Conservation (phyloP, 2,888 invertebrate genomes). For the Chymomyza caudatula region DNA sequence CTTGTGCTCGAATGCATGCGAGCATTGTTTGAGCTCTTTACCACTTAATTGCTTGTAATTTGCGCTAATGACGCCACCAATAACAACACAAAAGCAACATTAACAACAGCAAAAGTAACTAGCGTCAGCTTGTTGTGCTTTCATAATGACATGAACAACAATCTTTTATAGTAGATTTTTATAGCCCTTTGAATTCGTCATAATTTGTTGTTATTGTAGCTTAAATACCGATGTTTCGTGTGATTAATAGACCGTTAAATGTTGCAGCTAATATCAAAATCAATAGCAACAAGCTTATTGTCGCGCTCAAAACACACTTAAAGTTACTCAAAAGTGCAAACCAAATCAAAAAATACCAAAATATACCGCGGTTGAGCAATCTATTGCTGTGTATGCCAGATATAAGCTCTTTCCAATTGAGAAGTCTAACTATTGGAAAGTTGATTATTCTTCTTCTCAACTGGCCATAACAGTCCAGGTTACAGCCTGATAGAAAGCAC, state of each 20-base stretch:
- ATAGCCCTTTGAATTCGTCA: constrained; percentile 13
- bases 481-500: no score
- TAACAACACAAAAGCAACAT: constrained; percentile 22
- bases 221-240: neutral
- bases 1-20: constrained; percentile 18
- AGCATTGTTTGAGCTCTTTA: constrained; percentile 9
- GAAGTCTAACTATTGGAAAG: no score
- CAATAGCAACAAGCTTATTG: constrained; percentile 34
- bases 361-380: no score
- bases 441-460: no score
- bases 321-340: no score
- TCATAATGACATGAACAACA: constrained; percentile 42
- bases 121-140: constrained; percentile 11
- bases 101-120: constrained; percentile 16
- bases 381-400: no score
- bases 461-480: no score
- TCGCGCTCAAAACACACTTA: no score
- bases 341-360: no score
- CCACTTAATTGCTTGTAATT: constrained; percentile 66
- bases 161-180: constrained; percentile 34
- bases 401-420: no score
- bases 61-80: constrained; percentile 62
- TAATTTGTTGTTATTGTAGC: neutral
- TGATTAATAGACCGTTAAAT: neutral
- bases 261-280: constrained; percentile 36